A percentile compares a stretch with the other conserved stretches of the same genome.
Conservation (phyloP, 2,888 invertebrate species). For the Drosophila borealis region DNA sequence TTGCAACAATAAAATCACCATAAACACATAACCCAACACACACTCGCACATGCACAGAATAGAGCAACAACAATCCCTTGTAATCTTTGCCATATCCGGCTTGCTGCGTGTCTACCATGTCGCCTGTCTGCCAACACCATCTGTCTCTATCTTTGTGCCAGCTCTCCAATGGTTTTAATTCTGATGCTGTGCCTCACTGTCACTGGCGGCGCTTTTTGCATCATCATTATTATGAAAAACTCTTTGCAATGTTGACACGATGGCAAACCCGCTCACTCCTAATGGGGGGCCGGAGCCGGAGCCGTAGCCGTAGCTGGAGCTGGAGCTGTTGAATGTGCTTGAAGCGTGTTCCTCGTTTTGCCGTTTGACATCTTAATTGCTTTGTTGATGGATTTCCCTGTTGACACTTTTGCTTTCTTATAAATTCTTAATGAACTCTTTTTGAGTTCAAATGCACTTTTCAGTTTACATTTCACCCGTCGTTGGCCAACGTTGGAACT, state of each 20-base stretch:
- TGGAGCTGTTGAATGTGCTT: constrained; percentile 8
- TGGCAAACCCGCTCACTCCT: constrained; percentile 19
- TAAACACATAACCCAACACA: constrained; percentile 40
- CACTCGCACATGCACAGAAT: constrained; percentile 9
- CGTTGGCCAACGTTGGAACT: neutral
- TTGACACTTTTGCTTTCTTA: constrained; percentile 72
- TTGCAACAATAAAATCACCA: constrained; percentile 75
- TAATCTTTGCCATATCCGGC: constrained; percentile 68
- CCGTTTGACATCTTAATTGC: constrained; percentile 73
- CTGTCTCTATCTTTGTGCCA: constrained; percentile 14
- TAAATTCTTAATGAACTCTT: constrained; percentile 64
- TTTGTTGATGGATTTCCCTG: constrained; percentile 70
- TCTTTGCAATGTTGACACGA: constrained; percentile 29
- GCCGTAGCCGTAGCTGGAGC: neutral
- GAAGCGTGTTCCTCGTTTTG: constrained; percentile 35
- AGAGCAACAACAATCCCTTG: constrained; percentile 41
- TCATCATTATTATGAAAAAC: constrained; percentile 60
- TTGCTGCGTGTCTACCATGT: constrained; percentile 51
- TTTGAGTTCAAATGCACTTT: constrained; percentile 1
- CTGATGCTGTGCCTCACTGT: constrained; percentile 21
- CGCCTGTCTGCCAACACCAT: constrained; percentile 33
- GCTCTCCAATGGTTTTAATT: constrained; percentile 19
- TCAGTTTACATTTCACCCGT: constrained; percentile 3
- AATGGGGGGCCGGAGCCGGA: constrained; percentile 2
- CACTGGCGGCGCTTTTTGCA: constrained; percentile 50